Evolutionary conservation across 2,888 invertebrate species (phyloP), one percentile per base, ranked within the genome.

Genomic region (Caenorhabditis sp.): DNA sequence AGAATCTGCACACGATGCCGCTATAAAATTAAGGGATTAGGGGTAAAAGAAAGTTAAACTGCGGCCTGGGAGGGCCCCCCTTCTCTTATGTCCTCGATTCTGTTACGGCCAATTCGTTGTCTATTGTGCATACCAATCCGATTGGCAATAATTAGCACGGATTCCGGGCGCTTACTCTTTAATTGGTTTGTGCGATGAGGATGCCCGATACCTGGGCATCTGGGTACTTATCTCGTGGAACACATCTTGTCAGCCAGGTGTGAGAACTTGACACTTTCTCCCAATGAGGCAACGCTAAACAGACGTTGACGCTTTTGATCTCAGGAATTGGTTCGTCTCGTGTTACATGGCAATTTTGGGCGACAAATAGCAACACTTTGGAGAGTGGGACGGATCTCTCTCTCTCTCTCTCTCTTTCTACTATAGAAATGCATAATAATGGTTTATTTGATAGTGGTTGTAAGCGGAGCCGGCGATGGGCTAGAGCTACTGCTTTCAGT

Each of bases 381-480:
- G 53, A 52, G 53, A 56, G 50, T 48, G 56, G 41, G 37, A 65
- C 45, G 55, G 46, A 43, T n/a, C n/a, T n/a, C n/a, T n/a, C n/a
- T n/a, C n/a, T n/a, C n/a, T n/a, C n/a, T n/a, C n/a, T n/a, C n/a
- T n/a, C 13, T 3, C 30, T 30, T 32, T 72, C 72, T 63, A 72
- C 72, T 74, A 74, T 61, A 66, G 74, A 74, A 74, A 74, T 74
- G 74, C 74, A 74, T 74, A 74, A 74, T 66, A 74, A 74, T 74
- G 66, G 74, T 62, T 74, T 74, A 74, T 74, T 56, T 53, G 66
- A 74, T 74, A 74, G 74, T 74, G 56, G 61, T 61, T 52, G 59
- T 59, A 59, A 59, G 59, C 55, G 45, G 26, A 9, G 11, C 15
- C 27, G 32, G 30, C 46, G 62, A 52, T 32, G 65, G 17, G 45